Evolutionary conservation across 1,140 invertebrate genomes (phyloP), one percentile per base, ranked within the genome.

Genomic region (Procambarus clarkii): DNA sequence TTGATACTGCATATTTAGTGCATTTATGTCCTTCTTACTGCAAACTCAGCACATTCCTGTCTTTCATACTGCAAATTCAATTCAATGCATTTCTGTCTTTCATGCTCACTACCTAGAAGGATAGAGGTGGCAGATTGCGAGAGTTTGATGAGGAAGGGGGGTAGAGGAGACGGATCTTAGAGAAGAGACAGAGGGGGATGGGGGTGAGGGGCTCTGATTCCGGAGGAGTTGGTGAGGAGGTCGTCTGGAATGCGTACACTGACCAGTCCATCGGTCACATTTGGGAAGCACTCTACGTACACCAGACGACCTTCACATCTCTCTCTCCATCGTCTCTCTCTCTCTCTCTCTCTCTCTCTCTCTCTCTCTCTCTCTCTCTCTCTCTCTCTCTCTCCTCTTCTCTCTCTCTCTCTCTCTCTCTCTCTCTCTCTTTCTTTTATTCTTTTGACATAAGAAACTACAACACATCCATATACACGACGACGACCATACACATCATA

Each of bases 251-350:
- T 64, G 85, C 34, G 50, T 60, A 78, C 24, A 13, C 5, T 18
- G 34, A n/a, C 48, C 50, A 87, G n/a, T 79, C 76, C 76, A 76
- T 87, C 54, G 85, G 64, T 71, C 77, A 54, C 24, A 74, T 45
- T 8, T 76, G 85, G 85, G 85, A 87, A 87, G 85, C 85, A 87
- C 85, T 87, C 50, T 58, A 45, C 50, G 44, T 50, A 18, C n/a
- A 48, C 54, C 74, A 58, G 3, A 4, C 34, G 34, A 74, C 69
- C 82, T 54, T 45, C 50, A 18, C 83, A 76, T 21, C 44, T 44
- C 45, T 45, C 69, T 58, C 45, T 11, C 48, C 82, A 44, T 44
- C 71, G 24, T 71, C 64, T 69, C 64, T 71, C 82, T 69, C 58
- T 48, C 58, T 69, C 82, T 69, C 82, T 86, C 84, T 50, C 84